Evolutionary conservation across 2,888 invertebrate genomes (phyloP).

Genomic region (Meliscaeva auricollis): DNA sequence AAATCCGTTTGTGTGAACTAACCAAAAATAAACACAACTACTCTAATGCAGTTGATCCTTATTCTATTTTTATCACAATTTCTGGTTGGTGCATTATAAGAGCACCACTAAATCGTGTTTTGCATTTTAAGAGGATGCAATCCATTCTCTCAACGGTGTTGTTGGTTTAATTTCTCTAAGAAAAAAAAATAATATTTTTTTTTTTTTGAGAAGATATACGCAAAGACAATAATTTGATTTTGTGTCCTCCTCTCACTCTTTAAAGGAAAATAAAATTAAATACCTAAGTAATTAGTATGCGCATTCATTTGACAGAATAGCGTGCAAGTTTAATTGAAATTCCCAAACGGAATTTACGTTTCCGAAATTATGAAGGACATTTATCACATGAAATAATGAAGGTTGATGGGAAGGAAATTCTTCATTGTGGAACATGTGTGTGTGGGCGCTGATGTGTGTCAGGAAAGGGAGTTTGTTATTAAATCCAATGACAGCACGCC

Average conservation of each 20-base stretch:
- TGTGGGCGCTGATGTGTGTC: background rate
- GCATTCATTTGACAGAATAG: slow-evolving; percentile 55
- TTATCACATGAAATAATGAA: background rate
- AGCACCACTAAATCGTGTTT: background rate
- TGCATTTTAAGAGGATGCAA: slow-evolving; percentile 15
- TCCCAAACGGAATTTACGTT: slow-evolving; percentile 34
- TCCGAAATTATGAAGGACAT: slow-evolving; percentile 30
- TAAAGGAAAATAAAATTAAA: slow-evolving; percentile 10
- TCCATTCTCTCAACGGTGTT: background rate
- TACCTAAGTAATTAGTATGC: slow-evolving; percentile 52
- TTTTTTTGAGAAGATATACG: background rate
- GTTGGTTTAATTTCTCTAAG: background rate
- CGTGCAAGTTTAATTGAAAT: slow-evolving; percentile 65
- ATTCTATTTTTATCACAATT: background rate
- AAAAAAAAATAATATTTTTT: background rate
- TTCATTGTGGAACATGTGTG: background rate
- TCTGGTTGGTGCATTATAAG: background rate
- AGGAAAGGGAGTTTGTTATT: slow-evolving; percentile 17
- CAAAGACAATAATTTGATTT: slow-evolving; percentile 27
- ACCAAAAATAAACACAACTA: too few species aligned
- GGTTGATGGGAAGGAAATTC: slow-evolving; percentile 2
- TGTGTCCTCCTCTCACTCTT: background rate
- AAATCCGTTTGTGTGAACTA: too few species aligned
- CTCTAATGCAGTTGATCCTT: too few species aligned
- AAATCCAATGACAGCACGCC: slow-evolving; percentile 53